phyloP scores from a whole-genome alignment of 2,113 vertebrate genomes.

The Odobenus rosmarus region DNA sequence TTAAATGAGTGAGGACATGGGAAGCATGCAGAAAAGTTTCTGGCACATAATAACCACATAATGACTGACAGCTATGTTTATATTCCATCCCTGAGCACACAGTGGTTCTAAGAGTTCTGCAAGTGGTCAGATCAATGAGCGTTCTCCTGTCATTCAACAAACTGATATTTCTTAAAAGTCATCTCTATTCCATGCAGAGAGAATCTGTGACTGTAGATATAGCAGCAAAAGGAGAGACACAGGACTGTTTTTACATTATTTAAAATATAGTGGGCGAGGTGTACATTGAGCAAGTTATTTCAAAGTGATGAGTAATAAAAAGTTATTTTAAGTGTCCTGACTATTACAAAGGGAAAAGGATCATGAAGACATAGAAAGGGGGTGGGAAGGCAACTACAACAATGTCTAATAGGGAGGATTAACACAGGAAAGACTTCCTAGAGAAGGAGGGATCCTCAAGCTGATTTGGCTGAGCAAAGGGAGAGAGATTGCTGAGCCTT shows the following conservation, averaged over 20 bases:
- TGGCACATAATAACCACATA: not conserved
- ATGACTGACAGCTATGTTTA: not conserved
- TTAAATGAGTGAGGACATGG: not conserved
- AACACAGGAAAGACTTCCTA: not conserved
- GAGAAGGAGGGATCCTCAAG: not conserved
- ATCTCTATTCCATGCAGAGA: not conserved
- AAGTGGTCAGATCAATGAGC: not conserved
- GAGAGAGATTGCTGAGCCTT: not conserved
- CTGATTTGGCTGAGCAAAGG: not conserved
- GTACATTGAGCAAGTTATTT: not conserved
- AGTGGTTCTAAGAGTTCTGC: not conserved
- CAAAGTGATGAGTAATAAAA: not conserved
- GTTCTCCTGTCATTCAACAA: not conserved
- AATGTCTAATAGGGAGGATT: not conserved
- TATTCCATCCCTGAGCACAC: not conserved
- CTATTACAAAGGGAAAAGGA: not conserved
- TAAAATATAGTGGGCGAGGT: not conserved
- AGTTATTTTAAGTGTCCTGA: slow-evolving; percentile 5
- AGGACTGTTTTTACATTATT: not conserved
- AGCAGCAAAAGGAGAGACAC: not conserved
- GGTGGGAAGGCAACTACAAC: not conserved
- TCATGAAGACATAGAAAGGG: not conserved
- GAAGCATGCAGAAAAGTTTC: not conserved
- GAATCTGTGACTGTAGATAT: not conserved
- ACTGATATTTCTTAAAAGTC: not conserved